These are phyloP conservation scores for Punctoribates punctum DNA, from an alignment of 2,888 invertebrate species.

Conservation along the genomic window DNA sequence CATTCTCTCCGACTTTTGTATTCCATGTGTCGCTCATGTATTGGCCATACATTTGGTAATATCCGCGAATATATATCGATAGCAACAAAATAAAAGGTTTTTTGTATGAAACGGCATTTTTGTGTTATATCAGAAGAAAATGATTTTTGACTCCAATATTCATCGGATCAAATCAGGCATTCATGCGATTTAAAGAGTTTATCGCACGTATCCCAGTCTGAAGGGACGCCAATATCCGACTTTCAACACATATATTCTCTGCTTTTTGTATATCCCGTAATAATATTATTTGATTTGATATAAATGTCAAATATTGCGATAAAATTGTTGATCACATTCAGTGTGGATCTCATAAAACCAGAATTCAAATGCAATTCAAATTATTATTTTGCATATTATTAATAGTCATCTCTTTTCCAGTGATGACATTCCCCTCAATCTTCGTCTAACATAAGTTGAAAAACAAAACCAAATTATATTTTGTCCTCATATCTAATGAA, in stretches of 20 bases:
- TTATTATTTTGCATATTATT: too few relatives aligned
- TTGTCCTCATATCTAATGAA: too few relatives aligned
- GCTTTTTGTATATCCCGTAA: background rate
- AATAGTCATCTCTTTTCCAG: too few relatives aligned
- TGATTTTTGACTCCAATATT: conserved; percentile 32
- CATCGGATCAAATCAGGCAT: conserved; percentile 25
- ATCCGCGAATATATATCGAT: conserved; percentile 21
- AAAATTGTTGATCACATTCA: conserved; percentile 8
- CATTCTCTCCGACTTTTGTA: background rate
- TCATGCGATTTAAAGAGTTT: conserved; percentile 36
- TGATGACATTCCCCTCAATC: too few relatives aligned
- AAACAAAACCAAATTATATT: too few relatives aligned
- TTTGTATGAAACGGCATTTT: background rate
- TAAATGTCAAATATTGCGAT: conserved; percentile 24
- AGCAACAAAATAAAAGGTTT: background rate
- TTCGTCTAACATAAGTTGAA: too few relatives aligned
- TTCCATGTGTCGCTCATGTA: background rate
- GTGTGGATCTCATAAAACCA: too few relatives aligned
- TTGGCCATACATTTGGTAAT: conserved; percentile 14
- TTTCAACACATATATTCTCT: background rate
- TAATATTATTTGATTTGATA: conserved; percentile 24
- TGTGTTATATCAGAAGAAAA: background rate
- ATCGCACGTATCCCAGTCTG: conserved; percentile 21
- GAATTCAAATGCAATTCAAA: too few relatives aligned
- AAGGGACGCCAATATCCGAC: conserved; percentile 1